A percentile compares a stretch with the other conserved stretches of the same genome.
These are phyloP conservation scores for Gephyroberyx darwinii DNA, from an alignment of 2,797 vertebrate genomes.

Conservation along the genomic window DNA sequence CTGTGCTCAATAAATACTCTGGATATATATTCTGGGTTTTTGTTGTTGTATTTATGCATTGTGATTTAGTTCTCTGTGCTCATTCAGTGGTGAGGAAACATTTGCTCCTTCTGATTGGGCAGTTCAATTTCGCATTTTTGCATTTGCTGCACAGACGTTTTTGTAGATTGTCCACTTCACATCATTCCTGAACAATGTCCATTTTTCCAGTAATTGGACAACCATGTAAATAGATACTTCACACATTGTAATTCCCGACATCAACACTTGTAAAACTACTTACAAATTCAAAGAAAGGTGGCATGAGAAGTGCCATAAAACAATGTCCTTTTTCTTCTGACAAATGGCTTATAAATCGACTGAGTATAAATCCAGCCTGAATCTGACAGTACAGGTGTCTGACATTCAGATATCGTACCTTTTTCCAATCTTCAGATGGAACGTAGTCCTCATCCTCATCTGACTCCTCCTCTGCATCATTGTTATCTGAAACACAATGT, in stretches of 20 bases:
- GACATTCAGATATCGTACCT: slow-evolving; percentile 79
- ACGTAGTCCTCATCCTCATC: slow-evolving; percentile 99
- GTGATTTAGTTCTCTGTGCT: neutral
- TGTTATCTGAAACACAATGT: slow-evolving; percentile 80
- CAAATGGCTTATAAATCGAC: neutral
- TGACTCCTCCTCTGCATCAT: slow-evolving; percentile 95
- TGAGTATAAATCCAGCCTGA: neutral
- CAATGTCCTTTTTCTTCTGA: neutral
- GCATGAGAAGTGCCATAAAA: too few relatives aligned
- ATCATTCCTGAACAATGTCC: neutral
- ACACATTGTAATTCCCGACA: neutral
- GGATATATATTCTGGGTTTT: neutral
- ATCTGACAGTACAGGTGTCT: neutral
- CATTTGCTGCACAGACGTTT: neutral
- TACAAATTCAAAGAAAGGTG: too few relatives aligned
- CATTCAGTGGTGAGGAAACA: neutral
- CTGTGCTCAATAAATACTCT: neutral
- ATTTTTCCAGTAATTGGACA: neutral
- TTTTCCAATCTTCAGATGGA: slow-evolving; percentile 99
- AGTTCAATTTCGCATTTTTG: neutral
- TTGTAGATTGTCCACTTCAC: neutral
- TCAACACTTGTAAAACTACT: too few relatives aligned
- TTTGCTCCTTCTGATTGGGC: neutral
- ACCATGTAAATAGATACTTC: neutral
- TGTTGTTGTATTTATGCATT: neutral